Evolutionary conservation across 2,113 vertebrate genomes (phyloP).

Genomic region (Thymallus thymallus): DNA sequence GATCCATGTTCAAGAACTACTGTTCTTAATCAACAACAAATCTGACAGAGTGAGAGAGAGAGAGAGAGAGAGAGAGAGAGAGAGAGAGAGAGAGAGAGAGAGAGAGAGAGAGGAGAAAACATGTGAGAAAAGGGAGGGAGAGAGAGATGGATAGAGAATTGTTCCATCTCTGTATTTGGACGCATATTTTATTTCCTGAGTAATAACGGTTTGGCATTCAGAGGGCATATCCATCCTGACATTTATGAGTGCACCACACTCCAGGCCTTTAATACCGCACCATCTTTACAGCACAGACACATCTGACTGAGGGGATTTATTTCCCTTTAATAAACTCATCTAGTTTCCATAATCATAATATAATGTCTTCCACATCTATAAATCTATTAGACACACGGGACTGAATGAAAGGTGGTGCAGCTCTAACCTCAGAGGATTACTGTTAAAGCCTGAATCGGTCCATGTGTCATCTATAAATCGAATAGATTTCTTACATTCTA

Average conservation of each 20-base stretch:
- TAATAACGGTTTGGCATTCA: slow-evolving; percentile 19
- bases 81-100: no score
- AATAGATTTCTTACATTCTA: background rate
- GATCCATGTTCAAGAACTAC: background rate
- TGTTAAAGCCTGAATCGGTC: background rate
- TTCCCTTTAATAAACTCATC: slow-evolving; percentile 38
- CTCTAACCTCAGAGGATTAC: slow-evolving; percentile 9
- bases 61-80: no score
- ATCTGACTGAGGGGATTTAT: slow-evolving; percentile 37
- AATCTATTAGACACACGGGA: slow-evolving; percentile 17
- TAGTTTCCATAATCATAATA: slow-evolving; percentile 37
- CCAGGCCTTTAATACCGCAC: slow-evolving; percentile 47
- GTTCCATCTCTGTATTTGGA: slow-evolving; percentile 9
- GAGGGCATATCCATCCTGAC: slow-evolving; percentile 37
- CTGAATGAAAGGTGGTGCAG: background rate
- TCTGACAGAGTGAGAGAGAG: background rate
- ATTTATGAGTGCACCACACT: slow-evolving; percentile 51
- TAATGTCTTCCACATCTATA: slow-evolving; percentile 37
- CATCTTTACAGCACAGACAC: slow-evolving; percentile 52
- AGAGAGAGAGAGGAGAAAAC: background rate
- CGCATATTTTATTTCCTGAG: slow-evolving; percentile 37
- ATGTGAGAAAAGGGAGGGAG: background rate
- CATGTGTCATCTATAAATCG: background rate
- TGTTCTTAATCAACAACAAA: background rate
- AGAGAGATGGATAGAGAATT: background rate